Conservation (phyloP, 2,888 invertebrate species). For the Fragum sueziense region DNA sequence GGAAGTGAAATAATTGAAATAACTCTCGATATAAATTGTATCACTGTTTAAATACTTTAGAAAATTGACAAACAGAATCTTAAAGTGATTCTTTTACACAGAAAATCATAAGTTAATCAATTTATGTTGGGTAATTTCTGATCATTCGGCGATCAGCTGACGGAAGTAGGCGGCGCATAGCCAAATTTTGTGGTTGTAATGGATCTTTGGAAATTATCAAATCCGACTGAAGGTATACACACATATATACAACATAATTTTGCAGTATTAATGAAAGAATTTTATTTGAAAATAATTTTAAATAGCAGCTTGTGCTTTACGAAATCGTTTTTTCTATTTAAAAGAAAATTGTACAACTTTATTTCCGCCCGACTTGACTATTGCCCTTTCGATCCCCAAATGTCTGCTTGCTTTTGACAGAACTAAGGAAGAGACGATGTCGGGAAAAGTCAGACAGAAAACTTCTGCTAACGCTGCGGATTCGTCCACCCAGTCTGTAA, state of each 20-base stretch:
- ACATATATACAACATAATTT: too few species aligned
- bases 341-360: too few species aligned
- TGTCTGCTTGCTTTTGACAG: slow-evolving; percentile 67
- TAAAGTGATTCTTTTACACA: background rate
- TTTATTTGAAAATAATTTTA: too few species aligned
- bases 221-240: too few species aligned
- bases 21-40: background rate
- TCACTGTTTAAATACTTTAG: background rate
- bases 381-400: slow-evolving; percentile 38
- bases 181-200: slow-evolving; percentile 21
- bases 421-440: slow-evolving; percentile 72
- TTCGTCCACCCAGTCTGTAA: slow-evolving; percentile 82
- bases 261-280: too few species aligned
- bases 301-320: too few species aligned
- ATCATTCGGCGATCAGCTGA: slow-evolving; percentile 78
- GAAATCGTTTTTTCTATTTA: too few species aligned
- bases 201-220: too few species aligned
- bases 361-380: too few species aligned
- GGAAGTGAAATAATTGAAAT: background rate
- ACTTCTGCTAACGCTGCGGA: slow-evolving; percentile 81
- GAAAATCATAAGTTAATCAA: background rate
- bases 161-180: slow-evolving; percentile 76
- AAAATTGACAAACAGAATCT: background rate
- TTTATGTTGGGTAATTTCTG: slow-evolving; percentile 29
- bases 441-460: slow-evolving; percentile 81